Evolutionary conservation across 2,888 invertebrate species (phyloP).

Genomic region (Dynastes grantii): DNA sequence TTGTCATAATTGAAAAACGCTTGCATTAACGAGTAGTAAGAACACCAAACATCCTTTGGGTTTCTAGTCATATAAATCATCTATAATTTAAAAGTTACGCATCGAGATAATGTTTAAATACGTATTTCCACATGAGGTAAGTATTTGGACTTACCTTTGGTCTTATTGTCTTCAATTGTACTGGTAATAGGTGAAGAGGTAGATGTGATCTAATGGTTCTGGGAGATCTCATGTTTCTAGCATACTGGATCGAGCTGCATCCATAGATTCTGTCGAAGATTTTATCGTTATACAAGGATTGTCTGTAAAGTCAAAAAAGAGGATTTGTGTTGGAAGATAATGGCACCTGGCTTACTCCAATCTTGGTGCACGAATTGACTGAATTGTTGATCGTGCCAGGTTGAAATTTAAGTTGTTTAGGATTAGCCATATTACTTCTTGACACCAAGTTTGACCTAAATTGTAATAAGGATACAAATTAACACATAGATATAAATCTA

Average conservation of each 20-base stretch:
- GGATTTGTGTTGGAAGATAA: slow-evolving; percentile 22
- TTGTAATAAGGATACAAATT: slow-evolving; percentile 31
- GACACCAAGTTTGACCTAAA: slow-evolving; percentile 93
- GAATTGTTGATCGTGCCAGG: slow-evolving; percentile 75
- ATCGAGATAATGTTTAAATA: no score
- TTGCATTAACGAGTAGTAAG: slow-evolving; percentile 88
- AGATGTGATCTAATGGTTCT: slow-evolving; percentile 85
- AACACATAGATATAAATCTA: not conserved
- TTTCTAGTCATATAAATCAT: slow-evolving; percentile 91
- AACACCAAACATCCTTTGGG: slow-evolving; percentile 92
- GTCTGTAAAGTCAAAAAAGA: slow-evolving; percentile 53
- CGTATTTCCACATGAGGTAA: no score
- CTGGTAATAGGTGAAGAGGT: slow-evolving; percentile 81
- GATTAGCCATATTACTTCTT: slow-evolving; percentile 95
- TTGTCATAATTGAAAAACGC: slow-evolving; percentile 76
- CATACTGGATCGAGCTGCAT: slow-evolving; percentile 82
- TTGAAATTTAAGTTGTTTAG: slow-evolving; percentile 86
- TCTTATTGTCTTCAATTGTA: slow-evolving; percentile 76
- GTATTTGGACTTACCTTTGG: slow-evolving; percentile 76
- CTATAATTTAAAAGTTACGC: slow-evolving; percentile 68
- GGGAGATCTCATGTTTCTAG: slow-evolving; percentile 77
- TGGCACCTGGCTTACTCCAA: slow-evolving; percentile 74
- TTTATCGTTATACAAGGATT: slow-evolving; percentile 59
- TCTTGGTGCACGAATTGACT: slow-evolving; percentile 81
- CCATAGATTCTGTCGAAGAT: slow-evolving; percentile 71